Evolutionary conservation across 2,113 vertebrate genomes (phyloP), one percentile per base, ranked within the genome.

Genomic region (Clupea harengus): DNA sequence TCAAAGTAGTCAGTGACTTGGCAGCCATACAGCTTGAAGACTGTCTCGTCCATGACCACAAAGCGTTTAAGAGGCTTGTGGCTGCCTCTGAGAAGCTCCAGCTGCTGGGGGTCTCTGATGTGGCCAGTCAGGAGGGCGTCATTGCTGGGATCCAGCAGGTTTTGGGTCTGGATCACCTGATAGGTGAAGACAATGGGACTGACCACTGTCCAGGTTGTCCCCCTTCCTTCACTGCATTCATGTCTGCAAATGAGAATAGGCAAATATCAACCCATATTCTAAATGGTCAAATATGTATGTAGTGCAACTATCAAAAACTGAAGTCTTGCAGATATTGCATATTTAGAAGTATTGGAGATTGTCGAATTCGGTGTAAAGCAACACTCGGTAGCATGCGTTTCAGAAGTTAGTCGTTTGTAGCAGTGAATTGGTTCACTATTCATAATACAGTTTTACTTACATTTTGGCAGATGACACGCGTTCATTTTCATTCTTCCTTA

Each of bases 131-230:
- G 93, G 18, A 96, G 93, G 0, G 95, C 96, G 80, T 91, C 89
- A 25, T 97, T 96, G 72, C 86, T 88, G 0, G 94, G 94, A 17
- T 96, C 93, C 89, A 97, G 91, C 46, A 96, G 92, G 75, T 92
- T 88, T 86, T 87, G 90, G 0, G 94, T 95, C 92, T 96, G 94
- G 17, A 92, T 92, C 8, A 96, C 95, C 89, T 95, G 96, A 89
- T 96, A 96, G 82, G 93, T 95, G 75, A 97, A 96, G 72, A 93
- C 91, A 82, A 95, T 95, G 81, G 95, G 96, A 72, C 94, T 95
- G 89, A 96, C 93, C 18, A 96, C 89, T 0, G 93, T 96, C 96
- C 96, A 96, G 83, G 93, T 92, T 64, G 93, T 90, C 0, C 94
- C 94, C 0, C 54, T 89, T 52, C 94, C 89, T 0, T 93, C 92